A percentile compares a stretch with the other conserved stretches of the same genome.
Conservation (phyloP, 2,888 invertebrate species). For the Sinelater perroti region DNA sequence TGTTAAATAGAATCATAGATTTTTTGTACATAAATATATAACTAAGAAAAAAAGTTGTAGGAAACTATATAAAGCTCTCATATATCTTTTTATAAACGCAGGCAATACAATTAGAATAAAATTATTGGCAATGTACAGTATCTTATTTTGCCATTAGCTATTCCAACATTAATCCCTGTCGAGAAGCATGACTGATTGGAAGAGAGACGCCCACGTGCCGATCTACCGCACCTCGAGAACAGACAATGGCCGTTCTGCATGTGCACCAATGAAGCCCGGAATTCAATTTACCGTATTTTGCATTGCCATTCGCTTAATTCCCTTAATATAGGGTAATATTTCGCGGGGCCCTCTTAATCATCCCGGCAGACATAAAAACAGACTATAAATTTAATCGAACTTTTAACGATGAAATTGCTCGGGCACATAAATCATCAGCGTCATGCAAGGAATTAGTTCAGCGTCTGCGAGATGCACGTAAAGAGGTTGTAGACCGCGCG, state of each 20-base stretch:
- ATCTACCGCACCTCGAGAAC: not conserved
- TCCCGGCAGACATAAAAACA: conserved; percentile 26
- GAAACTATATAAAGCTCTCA: too few relatives aligned
- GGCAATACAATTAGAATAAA: too few relatives aligned
- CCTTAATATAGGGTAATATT: conserved; percentile 26
- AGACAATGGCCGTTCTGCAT: not conserved
- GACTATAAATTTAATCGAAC: conserved; percentile 28
- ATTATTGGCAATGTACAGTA: too few relatives aligned
- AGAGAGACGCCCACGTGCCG: too few relatives aligned
- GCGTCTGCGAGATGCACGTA: conserved; percentile 10
- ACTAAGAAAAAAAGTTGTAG: too few relatives aligned
- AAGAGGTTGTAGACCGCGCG: conserved; percentile 3
- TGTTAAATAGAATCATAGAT: too few relatives aligned
- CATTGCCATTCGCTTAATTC: conserved; percentile 17
- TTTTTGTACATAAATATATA: too few relatives aligned
- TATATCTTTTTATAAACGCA: too few relatives aligned
- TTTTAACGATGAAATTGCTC: conserved; percentile 30
- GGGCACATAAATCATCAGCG: conserved; percentile 24
- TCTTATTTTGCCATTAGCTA: too few relatives aligned
- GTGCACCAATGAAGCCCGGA: conserved; percentile 7
- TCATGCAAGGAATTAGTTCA: conserved; percentile 25
- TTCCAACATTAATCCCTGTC: too few relatives aligned
- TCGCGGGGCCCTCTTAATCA: conserved; percentile 26
- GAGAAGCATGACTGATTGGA: too few relatives aligned
- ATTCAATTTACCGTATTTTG: conserved; percentile 23